Evolutionary conservation across 1,140 invertebrate species (phyloP).

Genomic region (Tetragonula clypearis): DNA sequence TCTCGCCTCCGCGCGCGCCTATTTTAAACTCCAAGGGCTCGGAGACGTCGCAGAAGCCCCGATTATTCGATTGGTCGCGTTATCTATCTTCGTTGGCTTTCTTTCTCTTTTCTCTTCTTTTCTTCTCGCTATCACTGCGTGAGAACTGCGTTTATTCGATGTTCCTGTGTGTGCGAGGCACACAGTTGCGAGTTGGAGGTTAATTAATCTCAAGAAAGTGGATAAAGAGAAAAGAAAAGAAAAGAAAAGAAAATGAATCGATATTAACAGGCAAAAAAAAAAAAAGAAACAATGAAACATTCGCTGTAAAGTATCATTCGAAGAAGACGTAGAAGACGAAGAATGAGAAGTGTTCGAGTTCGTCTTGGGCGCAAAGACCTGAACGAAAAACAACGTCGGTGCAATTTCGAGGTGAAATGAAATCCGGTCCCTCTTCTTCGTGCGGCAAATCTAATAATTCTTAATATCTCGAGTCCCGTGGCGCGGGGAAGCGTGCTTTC

Average conservation of each 20-base stretch:
- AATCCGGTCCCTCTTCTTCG: constrained; percentile 1
- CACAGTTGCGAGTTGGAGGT: too few relatives aligned
- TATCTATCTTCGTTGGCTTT: not conserved
- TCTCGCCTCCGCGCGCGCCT: not conserved
- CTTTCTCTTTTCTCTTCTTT: too few relatives aligned
- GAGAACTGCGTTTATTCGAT: not conserved
- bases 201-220: not conserved
- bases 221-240: not conserved
- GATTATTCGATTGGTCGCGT: constrained; percentile 2
- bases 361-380: not conserved
- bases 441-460: constrained; percentile 30
- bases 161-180: too few relatives aligned
- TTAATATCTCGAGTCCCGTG: constrained; percentile 6
- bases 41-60: not conserved
- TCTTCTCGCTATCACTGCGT: too few relatives aligned
- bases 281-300: too few relatives aligned
- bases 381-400: not conserved
- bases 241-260: not conserved
- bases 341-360: not conserved
- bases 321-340: fast-evolving
- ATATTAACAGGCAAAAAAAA: not conserved
- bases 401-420: constrained; percentile 10
- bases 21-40: constrained; percentile 20
- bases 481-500: not conserved
- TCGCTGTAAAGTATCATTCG: not conserved